Conservation (phyloP, 2,113 vertebrate genomes). For the Sinosuthora webbiana region DNA sequence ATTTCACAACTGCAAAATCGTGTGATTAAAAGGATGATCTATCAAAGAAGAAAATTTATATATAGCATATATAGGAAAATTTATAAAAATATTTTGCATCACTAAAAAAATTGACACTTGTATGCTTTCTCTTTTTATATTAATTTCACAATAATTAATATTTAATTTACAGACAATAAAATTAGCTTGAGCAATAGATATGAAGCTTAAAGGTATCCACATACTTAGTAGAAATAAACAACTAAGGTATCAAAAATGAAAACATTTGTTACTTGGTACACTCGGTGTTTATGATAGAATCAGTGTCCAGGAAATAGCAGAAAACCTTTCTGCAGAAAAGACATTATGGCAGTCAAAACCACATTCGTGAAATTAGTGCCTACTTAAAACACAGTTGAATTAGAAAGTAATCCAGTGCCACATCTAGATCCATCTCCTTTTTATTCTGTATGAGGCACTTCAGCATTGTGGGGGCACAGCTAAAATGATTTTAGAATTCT, state of each 20-base stretch:
- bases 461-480: not conserved
- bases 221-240: not conserved
- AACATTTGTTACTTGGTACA: not conserved
- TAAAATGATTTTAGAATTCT: not conserved
- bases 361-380: not conserved
- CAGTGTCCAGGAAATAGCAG: not conserved
- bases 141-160: not conserved
- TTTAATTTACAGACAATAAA: not conserved
- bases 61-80: not conserved
- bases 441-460: not conserved
- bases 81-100: not conserved
- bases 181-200: not conserved
- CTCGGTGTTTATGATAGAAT: not conserved
- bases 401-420: not conserved
- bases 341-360: not conserved
- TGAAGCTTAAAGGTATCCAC: not conserved
- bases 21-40: not conserved
- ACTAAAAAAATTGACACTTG: rapidly evolving
- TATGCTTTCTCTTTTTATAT: not conserved
- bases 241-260: not conserved
- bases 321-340: not conserved
- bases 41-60: not conserved
- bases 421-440: not conserved
- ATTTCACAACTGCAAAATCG: not conserved
- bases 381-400: not conserved